Conservation (phyloP, 2,888 invertebrate genomes). For the Drosophila eohydei region DNA sequence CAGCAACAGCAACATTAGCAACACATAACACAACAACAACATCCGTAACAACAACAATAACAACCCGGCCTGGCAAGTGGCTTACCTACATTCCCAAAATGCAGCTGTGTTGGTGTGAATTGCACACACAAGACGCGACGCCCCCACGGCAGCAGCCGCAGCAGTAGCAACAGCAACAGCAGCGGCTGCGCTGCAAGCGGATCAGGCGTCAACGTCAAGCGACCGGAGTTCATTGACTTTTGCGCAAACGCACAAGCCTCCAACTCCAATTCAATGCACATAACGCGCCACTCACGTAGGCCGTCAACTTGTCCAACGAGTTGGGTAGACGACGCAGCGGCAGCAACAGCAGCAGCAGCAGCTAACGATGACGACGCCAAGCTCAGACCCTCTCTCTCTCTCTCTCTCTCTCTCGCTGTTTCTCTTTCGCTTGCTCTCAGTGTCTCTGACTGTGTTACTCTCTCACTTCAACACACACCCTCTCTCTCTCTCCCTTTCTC, state of each 20-base stretch:
- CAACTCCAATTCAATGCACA: constrained; percentile 78
- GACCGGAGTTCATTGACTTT: constrained; percentile 76
- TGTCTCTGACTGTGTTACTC: constrained; percentile 1
- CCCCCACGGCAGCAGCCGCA: constrained; percentile 58
- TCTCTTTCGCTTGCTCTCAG: constrained; percentile 1
- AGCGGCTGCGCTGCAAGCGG: constrained; percentile 52
- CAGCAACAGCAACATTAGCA: constrained; percentile 39
- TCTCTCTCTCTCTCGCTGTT: constrained; percentile 9
- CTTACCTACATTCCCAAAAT: constrained; percentile 79
- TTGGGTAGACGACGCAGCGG: constrained; percentile 77
- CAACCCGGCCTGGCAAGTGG: constrained; percentile 67
- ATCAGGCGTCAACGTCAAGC: constrained; percentile 52
- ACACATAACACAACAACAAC: constrained; percentile 34
- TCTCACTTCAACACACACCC: constrained; percentile 1
- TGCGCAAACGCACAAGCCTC: constrained; percentile 78
- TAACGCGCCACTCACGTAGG: constrained; percentile 75
- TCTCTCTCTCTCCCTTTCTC: constrained; percentile 20
- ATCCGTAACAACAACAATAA: constrained; percentile 33
- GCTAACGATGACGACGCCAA: constrained; percentile 17
- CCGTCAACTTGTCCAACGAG: constrained; percentile 79
- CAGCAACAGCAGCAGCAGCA: constrained; percentile 38
- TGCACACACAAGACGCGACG: constrained; percentile 64
- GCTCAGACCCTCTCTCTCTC: constrained; percentile 19
- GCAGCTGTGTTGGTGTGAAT: constrained; percentile 67
- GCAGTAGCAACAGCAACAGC: constrained; percentile 34